Evolutionary conservation across 1,140 invertebrate species (phyloP).

Genomic region (Heliconius hermathena): DNA sequence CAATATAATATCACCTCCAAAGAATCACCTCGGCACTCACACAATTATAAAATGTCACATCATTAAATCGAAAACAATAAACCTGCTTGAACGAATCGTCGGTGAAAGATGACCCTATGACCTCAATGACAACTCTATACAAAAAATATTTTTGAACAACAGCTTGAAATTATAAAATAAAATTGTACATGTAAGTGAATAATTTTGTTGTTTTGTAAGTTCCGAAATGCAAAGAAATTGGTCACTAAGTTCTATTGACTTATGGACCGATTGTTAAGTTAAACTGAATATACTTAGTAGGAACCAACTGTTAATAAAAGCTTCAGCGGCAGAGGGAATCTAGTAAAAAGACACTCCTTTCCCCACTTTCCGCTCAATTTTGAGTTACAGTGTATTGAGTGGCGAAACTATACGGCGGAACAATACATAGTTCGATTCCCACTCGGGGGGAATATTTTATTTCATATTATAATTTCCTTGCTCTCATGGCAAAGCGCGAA

Average conservation of each 20-base stretch:
- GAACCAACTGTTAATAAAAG: not conserved
- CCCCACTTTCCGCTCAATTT: too few species aligned
- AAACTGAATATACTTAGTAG: conserved; percentile 5
- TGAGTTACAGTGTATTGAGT: too few species aligned
- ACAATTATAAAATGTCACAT: conserved; percentile 40
- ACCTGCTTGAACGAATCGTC: conserved; percentile 35
- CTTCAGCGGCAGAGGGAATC: too few species aligned
- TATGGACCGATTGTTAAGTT: not conserved
- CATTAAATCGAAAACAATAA: conserved; percentile 42
- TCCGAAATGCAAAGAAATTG: not conserved
- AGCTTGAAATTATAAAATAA: not conserved
- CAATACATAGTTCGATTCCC: too few species aligned
- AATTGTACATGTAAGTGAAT: not conserved
- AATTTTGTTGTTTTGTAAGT: not conserved
- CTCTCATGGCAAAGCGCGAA: too few species aligned
- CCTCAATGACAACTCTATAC: conserved; percentile 34
- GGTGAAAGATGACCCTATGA: conserved; percentile 42
- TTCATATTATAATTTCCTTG: too few species aligned
- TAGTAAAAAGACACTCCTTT: too few species aligned
- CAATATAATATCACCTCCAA: not conserved
- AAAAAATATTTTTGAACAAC: conserved; percentile 30
- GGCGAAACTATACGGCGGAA: too few species aligned
- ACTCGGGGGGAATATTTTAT: too few species aligned
- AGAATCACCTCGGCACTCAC: not conserved
- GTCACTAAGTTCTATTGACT: not conserved